Percentiles rank a stretch among this genome's conserved stretches.
Conservation (phyloP, 2,888 invertebrate species). For the Erebia epiphron region DNA sequence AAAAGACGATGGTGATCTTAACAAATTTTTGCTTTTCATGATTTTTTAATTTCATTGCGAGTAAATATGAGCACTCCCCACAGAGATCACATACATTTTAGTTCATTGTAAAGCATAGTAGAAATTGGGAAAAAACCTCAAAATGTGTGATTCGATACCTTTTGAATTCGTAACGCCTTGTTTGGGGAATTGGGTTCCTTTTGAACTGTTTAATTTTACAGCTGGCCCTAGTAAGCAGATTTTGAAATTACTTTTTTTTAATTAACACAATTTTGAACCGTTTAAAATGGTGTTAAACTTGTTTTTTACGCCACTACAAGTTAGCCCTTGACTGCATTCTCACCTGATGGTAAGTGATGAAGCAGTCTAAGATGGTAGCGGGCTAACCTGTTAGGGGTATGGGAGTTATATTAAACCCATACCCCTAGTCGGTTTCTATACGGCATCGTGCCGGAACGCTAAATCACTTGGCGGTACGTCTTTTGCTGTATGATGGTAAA, state of each 20-base stretch:
- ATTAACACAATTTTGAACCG: background rate
- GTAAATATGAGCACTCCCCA: background rate
- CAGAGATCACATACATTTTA: background rate
- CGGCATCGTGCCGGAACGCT: too few species aligned
- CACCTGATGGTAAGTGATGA: too few species aligned
- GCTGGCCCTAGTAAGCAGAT: background rate
- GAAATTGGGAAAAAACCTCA: background rate
- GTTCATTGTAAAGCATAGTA: slow-evolving; percentile 11
- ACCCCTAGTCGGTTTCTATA: too few species aligned
- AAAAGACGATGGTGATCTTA: too few species aligned
- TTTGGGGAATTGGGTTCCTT: slow-evolving; percentile 17
- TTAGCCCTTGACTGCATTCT: too few species aligned
- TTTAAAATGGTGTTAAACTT: background rate
- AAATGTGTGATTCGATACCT: slow-evolving; percentile 24
- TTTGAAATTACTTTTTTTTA: background rate
- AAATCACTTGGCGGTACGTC: too few species aligned
- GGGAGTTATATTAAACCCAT: too few species aligned
- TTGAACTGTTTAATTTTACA: slow-evolving; percentile 14
- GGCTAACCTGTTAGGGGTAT: too few species aligned
- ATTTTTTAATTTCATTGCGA: background rate
- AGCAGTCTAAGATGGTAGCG: too few species aligned
- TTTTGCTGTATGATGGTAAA: too few species aligned
- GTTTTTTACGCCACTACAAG: too few species aligned
- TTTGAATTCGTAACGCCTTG: slow-evolving; percentile 25
- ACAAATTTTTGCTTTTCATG: too few species aligned